Evolutionary conservation across 1,140 invertebrate genomes (phyloP), one percentile per base, ranked within the genome.

Genomic region (Cydia splendana): DNA sequence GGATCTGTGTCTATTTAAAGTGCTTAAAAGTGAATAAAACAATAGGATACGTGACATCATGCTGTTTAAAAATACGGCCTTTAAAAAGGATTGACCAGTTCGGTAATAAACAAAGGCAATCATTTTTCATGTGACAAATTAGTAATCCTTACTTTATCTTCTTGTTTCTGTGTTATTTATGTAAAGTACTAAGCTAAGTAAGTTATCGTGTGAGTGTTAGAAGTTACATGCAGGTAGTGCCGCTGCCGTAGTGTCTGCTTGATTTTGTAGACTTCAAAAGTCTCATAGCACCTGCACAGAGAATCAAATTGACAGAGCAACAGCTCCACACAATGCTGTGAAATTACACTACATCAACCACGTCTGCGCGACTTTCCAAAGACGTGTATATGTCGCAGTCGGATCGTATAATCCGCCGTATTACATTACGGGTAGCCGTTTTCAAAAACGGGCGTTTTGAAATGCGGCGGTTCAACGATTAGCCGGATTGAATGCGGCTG

Each of bases 11-110:
- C 20, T 62, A 20, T 2, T 6, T 51, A 7, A 62, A 62, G 57
- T 62, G 57, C 18, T 62, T 62, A 24, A 12, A 62, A 62, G 18
- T 62, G 57, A 24, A 62, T 62, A 62, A 62, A 62, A 62, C 57
- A 62, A 62, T 62, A 62, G 57, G n/a, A 57, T 18, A 18, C 5
- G 57, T 62, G 57, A 62, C 57, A 62, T 24, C 57, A 62, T 62
- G 57, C 57, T 12, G 57, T 24, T 62, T 24, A 20, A 12, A 62
- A 62, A 62, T 62, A 62, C 57, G 18, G 20, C 0, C 10, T 62
- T 62, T n/a, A 24, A 62, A 12, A 62, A 24, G 57, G 57, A 62
- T 24, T 62, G 57, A 62, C 20, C 2, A 53, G 57, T 62, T 24
- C 20, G 57, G 57, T 62, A 62, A 24, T 62, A 10, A 18, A 62